Evolutionary conservation across 1,140 invertebrate species (phyloP).

Genomic region (Tetramorium simillimum): DNA sequence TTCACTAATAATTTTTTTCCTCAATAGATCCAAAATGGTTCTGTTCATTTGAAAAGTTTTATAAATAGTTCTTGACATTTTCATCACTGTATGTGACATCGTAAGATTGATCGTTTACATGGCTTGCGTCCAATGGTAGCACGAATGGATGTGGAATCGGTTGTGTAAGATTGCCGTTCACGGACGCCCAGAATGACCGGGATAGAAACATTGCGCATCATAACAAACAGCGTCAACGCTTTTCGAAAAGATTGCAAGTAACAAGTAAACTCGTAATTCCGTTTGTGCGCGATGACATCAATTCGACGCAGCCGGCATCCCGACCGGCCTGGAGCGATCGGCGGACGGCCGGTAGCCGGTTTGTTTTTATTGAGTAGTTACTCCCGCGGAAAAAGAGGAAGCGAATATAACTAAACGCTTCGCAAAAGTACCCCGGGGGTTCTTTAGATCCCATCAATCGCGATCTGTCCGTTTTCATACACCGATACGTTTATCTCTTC

Average conservation of each 20-base stretch:
- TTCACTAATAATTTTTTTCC: not conserved
- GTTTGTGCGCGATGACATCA: slow-evolving; percentile 53
- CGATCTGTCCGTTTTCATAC: slow-evolving; percentile 45
- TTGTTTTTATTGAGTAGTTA: slow-evolving; percentile 64
- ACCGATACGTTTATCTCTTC: slow-evolving; percentile 48
- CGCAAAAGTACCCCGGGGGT: slow-evolving; percentile 61
- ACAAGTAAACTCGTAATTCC: slow-evolving; percentile 64
- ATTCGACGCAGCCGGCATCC: slow-evolving; percentile 31
- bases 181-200: not conserved
- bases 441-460: slow-evolving; percentile 57
- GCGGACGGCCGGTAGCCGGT: slow-evolving; percentile 40
- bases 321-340: slow-evolving; percentile 41
- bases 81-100: not conserved
- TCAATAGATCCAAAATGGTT: not conserved
- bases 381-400: slow-evolving; percentile 53
- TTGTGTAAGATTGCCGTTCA: slow-evolving; percentile 53
- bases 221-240: slow-evolving; percentile 58
- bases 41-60: not conserved
- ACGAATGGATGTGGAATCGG: slow-evolving; percentile 38
- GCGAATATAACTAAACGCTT: slow-evolving; percentile 68
- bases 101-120: slow-evolving; percentile 37
- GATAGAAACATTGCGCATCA: slow-evolving; percentile 31
- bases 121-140: not conserved
- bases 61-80: slow-evolving; percentile 18
- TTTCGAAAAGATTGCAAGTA: slow-evolving; percentile 50